Percentiles rank a stretch among this genome's conserved stretches.
phyloP scores from a whole-genome alignment of 2,888 invertebrate genomes.

The Drosophila mimica region DNA sequence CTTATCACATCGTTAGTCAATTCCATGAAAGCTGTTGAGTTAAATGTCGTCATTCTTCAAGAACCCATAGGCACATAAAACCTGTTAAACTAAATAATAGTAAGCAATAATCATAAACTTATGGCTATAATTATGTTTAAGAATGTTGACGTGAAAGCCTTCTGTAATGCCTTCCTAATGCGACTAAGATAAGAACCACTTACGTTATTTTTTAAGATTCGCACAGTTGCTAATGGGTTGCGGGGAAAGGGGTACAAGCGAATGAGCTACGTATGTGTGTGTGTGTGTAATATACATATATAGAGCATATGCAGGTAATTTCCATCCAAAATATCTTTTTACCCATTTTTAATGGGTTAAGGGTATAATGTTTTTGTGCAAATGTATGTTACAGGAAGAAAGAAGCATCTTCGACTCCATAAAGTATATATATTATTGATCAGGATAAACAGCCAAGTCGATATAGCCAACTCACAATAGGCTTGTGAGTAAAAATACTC shows the following conservation, averaged over 20 bases:
- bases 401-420: no score
- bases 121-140: not conserved
- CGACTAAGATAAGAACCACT: not conserved
- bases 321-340: slow-evolving; percentile 8
- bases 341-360: no score
- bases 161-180: slow-evolving; percentile 1
- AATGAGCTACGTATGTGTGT: not conserved
- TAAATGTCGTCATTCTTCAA: slow-evolving; percentile 6
- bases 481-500: no score
- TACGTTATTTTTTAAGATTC: not conserved
- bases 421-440: no score
- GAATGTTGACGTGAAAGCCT: not conserved
- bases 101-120: not conserved
- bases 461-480: no score
- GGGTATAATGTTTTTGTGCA: no score
- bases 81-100: not conserved
- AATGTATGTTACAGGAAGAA: no score
- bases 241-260: not conserved
- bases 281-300: not conserved
- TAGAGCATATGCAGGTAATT: slow-evolving; percentile 43
- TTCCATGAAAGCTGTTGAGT: slow-evolving; percentile 9
- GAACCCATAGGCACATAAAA: not conserved
- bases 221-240: not conserved
- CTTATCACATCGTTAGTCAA: not conserved
- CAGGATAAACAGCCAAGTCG: no score